Evolutionary conservation across 2,113 vertebrate species (phyloP), one percentile per base, ranked within the genome.

Genomic region (Willisornis vidua): DNA sequence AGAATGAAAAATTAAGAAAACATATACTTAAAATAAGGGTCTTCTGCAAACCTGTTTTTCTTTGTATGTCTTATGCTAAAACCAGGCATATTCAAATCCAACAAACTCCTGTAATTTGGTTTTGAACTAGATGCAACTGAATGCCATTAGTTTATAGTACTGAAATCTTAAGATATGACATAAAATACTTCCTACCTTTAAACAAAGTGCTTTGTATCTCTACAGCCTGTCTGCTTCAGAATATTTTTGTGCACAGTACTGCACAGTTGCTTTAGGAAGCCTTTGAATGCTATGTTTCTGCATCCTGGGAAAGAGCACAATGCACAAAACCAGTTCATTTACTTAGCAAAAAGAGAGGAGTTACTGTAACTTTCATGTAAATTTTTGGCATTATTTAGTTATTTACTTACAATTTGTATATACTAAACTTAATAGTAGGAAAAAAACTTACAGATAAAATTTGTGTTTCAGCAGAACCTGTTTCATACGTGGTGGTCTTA

Each of bases 81-180:
- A 2, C 0, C 0, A 70, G 17, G 19, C 23, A 24, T 20, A 70
- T n/a, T 62, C 3, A 58, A 92, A 85, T 33, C 10, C 26, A 73
- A n/a, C 12, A 67, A 87, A 17, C 1, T 22, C 25, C 31, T 65
- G n/a, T 6, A 5, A 22, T 70, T 68, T 62, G 4, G 3, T 79
- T 70, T 79, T 31, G 24, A 79, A 55, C 20, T 35, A 7, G 6
- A 23, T 9, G 7, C 6, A 75, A 63, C 4, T 7, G 41, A 33
- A 54, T 8, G 59, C 11, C 31, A 13, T 25, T 57, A 29, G 13
- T 35, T 55, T 74, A 43, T 3, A 48, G 3, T 18, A 25, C 12
- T 41, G 14, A 79, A 61, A 74, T 61, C 41, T 26, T 37, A 51
- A 3, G 15, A 5, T 19, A 33, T 0, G 0, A 63, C 17, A 61